Base-by-base conservation (phyloP, 2,888 invertebrate genomes). In the Hypena proboscidalis region DNA sequence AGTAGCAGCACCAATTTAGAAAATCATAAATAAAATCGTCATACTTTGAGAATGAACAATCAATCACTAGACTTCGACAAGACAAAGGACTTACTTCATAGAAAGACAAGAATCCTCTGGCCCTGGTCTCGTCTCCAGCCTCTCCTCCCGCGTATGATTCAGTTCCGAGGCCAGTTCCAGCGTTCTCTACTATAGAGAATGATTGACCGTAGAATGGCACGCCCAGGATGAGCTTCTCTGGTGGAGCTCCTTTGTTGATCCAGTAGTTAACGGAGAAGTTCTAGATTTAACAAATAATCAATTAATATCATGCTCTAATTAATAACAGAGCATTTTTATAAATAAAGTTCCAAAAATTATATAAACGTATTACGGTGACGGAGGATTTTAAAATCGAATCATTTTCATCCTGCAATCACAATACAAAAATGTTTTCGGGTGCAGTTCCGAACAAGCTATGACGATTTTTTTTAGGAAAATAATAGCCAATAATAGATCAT, bases 171-270 rank as follows among this genome's bases (percentile, higher is more conserved):
- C 94, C 95, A 38, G 85, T 85, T 29, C 94, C 92, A 4, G 90
- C 90, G 19, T 83, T 85, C 56, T 96, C 95, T 9, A 94, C 94
- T 38, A 97, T 80, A 0, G 96, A 95, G 83, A 97, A 98, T 0
- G 97, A 96, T 74, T 97, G 97, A 0, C 97, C 97, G 68, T 97
- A 97, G 91, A 97, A 94, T 0, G 97, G 97, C 85, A 96, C 94
- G 7, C 97, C 97, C 93, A 97, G 92, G 0, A 97, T 92, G 0
- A 98, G 77, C 76, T 97, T 97, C 39, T 92, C 93, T 1, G 93
- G 92, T 9, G 95, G 93, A 0, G 97, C 97, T 2, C 97, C 98
- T 79, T 94, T 92, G 48, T 92, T 89, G 11, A 97, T 93, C 97
- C 97, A 98, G 77, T 97, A 96, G 76, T 95, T 92, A 8, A 98